These are phyloP conservation scores for Cordylochernes scorpioides DNA, from an alignment of 2,888 invertebrate genomes.

Conservation along the genomic window DNA sequence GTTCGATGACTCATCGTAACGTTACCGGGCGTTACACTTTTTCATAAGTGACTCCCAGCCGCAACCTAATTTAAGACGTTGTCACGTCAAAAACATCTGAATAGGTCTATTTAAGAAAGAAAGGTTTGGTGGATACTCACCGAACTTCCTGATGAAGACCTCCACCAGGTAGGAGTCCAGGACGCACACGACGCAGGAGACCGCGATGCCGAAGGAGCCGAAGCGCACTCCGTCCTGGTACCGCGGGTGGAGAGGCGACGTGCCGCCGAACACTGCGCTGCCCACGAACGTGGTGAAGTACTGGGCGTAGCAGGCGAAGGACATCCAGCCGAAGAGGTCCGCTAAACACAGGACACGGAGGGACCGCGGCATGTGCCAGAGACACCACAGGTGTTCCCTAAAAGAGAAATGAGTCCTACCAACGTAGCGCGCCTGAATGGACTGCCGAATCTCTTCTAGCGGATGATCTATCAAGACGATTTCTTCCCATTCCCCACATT, in stretches of 20 bases:
- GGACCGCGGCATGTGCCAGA: conserved; percentile 66
- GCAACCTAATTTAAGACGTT: no score
- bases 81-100: no score
- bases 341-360: conserved; percentile 63
- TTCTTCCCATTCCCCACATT: not conserved
- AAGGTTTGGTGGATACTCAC: conserved; percentile 20
- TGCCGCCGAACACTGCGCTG: conserved; percentile 60
- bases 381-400: conserved; percentile 56
- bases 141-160: conserved; percentile 42
- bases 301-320: conserved; percentile 78
- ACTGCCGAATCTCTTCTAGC: no score
- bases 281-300: conserved; percentile 92
- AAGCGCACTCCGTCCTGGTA: conserved; percentile 80
- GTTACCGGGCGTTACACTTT: no score
- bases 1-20: no score
- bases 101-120: no score
- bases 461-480: no score
- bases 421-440: not conserved
- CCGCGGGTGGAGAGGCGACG: conserved; percentile 18
- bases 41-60: no score
- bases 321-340: conserved; percentile 93
- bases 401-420: no score
- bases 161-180: conserved; percentile 72
- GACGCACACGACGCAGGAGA: conserved; percentile 63
- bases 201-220: conserved; percentile 85